These are phyloP conservation scores for Sphenopsis melanotis DNA, from an alignment of 2,797 vertebrate species.

Conservation along the genomic window DNA sequence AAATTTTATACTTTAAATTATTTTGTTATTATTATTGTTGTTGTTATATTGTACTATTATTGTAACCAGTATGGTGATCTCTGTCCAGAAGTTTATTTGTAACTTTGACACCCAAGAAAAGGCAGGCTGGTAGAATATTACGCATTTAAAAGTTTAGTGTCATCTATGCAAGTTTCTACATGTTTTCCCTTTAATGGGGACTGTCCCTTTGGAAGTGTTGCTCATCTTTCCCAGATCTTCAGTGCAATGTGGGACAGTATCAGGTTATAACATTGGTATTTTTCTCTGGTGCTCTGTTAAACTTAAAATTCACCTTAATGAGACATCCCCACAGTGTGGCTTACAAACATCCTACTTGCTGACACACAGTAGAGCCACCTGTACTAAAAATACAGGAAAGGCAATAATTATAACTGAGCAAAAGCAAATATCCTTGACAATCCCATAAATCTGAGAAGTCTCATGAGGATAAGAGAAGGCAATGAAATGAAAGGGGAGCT, in stretches of 20 bases:
- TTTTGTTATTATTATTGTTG: rapidly evolving
- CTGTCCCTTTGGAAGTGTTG: background rate
- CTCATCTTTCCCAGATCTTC: background rate
- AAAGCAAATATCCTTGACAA: background rate
- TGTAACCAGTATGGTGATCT: background rate
- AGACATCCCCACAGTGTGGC: background rate
- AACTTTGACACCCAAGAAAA: background rate
- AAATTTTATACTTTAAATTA: background rate
- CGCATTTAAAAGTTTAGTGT: background rate
- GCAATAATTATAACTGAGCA: background rate
- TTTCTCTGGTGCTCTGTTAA: background rate
- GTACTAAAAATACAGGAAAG: background rate
- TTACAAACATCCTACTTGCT: background rate
- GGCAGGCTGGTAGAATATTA: background rate
- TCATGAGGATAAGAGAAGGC: background rate
- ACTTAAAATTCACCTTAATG: background rate
- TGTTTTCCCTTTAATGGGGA: background rate
- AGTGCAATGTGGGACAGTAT: background rate
- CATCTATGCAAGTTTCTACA: background rate
- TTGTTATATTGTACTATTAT: background rate
- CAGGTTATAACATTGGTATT: background rate
- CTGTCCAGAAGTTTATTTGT: background rate
- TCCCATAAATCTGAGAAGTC: background rate
- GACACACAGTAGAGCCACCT: background rate
- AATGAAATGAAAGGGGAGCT: background rate